Evolutionary conservation across 2,797 vertebrate genomes (phyloP).

Genomic region (Aythya fuligula): DNA sequence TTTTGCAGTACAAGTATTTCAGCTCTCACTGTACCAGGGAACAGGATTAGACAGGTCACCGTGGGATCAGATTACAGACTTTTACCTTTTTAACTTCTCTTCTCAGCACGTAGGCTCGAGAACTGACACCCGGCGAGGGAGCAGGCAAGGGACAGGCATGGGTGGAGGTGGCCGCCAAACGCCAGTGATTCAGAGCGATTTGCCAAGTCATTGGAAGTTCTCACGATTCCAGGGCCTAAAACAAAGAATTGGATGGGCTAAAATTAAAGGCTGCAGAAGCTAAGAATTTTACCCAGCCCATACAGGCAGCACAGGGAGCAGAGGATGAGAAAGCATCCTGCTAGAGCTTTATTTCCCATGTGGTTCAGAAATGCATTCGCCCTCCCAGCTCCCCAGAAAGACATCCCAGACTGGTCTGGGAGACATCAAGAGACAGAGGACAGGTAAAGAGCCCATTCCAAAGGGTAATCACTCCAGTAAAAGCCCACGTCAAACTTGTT

Average conservation of each 20-base stretch:
- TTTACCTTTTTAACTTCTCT: constrained; percentile 69
- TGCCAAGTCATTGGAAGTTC: neutral
- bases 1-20: constrained; percentile 64
- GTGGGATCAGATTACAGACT: constrained; percentile 75
- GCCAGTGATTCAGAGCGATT: neutral
- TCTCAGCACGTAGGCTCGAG: constrained; percentile 73
- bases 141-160: constrained; percentile 39
- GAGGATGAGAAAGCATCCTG: neutral
- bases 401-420: neutral
- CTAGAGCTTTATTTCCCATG: neutral
- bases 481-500: neutral
- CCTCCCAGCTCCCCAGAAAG: too few relatives aligned
- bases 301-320: neutral
- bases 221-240: neutral
- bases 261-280: neutral
- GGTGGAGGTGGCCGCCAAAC: constrained; percentile 22
- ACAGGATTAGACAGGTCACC: constrained; percentile 79
- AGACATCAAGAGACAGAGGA: rapidly evolving
- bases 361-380: neutral
- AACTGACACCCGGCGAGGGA: constrained; percentile 53
- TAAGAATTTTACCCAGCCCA: neutral
- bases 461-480: neutral
- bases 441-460: neutral
- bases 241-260: neutral
- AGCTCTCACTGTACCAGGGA: constrained; percentile 47